Percentiles rank a stretch among this genome's conserved stretches.
phyloP scores from a whole-genome alignment of 2,888 invertebrate genomes.

The Caenorhabditis sulstoni region DNA sequence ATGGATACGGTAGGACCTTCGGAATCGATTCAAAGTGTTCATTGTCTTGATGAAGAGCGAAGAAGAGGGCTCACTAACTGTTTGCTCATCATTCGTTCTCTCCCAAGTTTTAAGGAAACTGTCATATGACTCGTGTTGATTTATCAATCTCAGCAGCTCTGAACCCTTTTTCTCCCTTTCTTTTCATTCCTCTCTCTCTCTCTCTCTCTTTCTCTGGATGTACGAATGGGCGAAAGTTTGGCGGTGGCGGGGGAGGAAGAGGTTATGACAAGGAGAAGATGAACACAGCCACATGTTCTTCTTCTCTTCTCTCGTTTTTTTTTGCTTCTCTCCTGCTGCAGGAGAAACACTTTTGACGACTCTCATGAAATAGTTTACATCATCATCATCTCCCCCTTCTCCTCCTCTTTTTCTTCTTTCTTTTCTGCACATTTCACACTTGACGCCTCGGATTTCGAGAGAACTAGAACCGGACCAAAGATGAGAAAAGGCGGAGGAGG shows the following conservation, averaged over 20 bases:
- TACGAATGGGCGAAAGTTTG: too few species aligned
- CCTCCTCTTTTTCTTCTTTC: not conserved
- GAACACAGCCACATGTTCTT: slow-evolving; percentile 36
- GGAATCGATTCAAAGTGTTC: slow-evolving; percentile 18
- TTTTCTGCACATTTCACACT: not conserved
- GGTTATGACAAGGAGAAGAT: too few species aligned
- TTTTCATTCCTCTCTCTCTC: too few species aligned
- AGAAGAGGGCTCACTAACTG: too few species aligned
- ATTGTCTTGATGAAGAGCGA: slow-evolving; percentile 2
- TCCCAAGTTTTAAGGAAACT: too few species aligned
- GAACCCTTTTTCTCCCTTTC: slow-evolving; percentile 11
- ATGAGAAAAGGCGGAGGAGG: slow-evolving; percentile 40
- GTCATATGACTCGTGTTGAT: slow-evolving; percentile 28
- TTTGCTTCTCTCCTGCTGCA: too few species aligned
- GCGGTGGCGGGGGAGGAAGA: too few species aligned
- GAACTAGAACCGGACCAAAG: slow-evolving; percentile 20
- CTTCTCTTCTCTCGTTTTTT: slow-evolving; percentile 3
- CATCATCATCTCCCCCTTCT: not conserved
- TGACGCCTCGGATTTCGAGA: slow-evolving; percentile 50
- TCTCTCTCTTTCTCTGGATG: too few species aligned
- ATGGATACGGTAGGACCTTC: slow-evolving; percentile 42
- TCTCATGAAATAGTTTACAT: slow-evolving; percentile 1
- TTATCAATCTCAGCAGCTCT: slow-evolving; percentile 18
- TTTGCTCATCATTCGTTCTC: too few species aligned
- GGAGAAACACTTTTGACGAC: not conserved